Conservation (phyloP, 2,888 invertebrate species). For the Eueremaeus valkanovi region DNA sequence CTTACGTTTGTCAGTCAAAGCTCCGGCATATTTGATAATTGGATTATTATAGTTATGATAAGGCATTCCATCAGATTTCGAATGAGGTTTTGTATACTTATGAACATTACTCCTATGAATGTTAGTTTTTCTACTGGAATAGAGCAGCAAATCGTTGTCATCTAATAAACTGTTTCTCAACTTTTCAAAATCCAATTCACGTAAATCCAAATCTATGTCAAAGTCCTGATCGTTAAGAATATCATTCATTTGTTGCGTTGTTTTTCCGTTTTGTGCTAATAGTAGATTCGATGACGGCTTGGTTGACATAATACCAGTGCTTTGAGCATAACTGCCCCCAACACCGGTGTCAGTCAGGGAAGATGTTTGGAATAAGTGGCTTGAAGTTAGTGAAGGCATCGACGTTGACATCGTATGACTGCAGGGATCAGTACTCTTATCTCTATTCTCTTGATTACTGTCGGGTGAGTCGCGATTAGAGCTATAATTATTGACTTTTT, state of each 20-base stretch:
- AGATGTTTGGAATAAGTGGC: constrained; percentile 6
- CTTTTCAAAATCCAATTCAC: neutral
- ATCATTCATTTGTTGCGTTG: neutral
- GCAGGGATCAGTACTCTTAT: no score
- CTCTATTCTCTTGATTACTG: constrained; percentile 2
- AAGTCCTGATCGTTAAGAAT: neutral
- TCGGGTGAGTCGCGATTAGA: neutral
- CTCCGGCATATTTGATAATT: constrained; percentile 28
- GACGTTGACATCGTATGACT: constrained; percentile 16
- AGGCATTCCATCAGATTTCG: constrained; percentile 12
- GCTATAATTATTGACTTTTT: neutral
- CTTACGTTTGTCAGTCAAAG: constrained; percentile 25
- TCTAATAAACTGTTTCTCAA: neutral
- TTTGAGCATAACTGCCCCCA: neutral
- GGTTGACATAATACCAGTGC: neutral
- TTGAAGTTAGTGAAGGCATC: constrained; percentile 29
- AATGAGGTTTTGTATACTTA: constrained; percentile 5
- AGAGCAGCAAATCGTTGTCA: constrained; percentile 6
- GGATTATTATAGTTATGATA: constrained; percentile 22
- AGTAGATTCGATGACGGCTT: constrained; percentile 2
- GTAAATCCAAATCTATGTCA: neutral
- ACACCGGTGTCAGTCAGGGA: constrained; percentile 5
- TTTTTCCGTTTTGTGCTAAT: constrained; percentile 26
- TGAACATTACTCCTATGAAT: neutral
- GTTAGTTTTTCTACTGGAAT: neutral